phyloP scores from a whole-genome alignment of 2,888 invertebrate species.

The Xestia ashworthii region DNA sequence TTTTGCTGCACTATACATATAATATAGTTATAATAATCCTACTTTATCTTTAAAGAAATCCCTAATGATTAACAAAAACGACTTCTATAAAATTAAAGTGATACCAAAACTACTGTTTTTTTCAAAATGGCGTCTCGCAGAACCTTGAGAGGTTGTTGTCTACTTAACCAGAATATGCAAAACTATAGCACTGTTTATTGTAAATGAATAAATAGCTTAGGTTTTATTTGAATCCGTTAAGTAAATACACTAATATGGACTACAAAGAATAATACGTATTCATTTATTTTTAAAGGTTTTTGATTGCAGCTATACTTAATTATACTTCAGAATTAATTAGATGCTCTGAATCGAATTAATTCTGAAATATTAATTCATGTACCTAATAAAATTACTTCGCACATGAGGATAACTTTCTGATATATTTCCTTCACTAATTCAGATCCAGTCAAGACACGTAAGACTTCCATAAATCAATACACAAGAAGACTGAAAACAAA shows the following conservation, averaged over 20 bases:
- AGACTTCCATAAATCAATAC: neutral
- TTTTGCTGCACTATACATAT: conserved; percentile 27
- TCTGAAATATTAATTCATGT: no score
- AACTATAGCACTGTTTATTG: neutral
- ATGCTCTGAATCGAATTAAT: no score
- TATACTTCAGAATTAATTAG: neutral
- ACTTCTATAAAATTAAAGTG: no score
- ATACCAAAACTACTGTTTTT: no score
- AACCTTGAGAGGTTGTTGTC: no score
- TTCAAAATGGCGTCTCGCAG: no score
- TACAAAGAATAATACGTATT: neutral
- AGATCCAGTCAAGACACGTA: neutral
- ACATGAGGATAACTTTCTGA: neutral
- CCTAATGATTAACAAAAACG: no score
- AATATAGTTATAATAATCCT: conserved; percentile 1
- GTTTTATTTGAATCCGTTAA: neutral
- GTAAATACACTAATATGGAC: neutral
- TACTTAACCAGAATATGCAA: no score
- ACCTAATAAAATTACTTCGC: neutral
- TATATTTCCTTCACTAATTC: neutral
- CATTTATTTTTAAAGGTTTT: neutral
- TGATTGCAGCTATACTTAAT: neutral
- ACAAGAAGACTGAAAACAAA: conserved; percentile 19
- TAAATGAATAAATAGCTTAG: neutral
- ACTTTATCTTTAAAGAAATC: no score